These are phyloP conservation scores for Pangasius larnaudii DNA, from an alignment of 2,797 vertebrate genomes.

Conservation along the genomic window DNA sequence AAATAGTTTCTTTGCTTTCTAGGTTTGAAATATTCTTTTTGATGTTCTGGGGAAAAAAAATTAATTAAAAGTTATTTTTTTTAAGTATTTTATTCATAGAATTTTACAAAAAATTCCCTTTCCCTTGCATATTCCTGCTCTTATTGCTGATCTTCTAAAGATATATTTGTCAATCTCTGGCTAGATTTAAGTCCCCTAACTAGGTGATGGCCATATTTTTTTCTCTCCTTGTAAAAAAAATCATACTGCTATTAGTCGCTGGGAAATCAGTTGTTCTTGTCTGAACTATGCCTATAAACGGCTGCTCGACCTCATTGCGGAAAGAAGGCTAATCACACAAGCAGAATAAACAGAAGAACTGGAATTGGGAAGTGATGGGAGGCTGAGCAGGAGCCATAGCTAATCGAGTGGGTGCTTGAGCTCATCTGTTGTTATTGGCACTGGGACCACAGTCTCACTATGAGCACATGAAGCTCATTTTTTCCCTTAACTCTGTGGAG, in stretches of 20 bases:
- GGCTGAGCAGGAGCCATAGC: background rate
- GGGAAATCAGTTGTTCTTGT: constrained; percentile 39
- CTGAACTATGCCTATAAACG: constrained; percentile 40
- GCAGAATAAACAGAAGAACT: constrained; percentile 29
- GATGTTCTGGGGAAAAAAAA: background rate
- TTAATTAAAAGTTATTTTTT: no score
- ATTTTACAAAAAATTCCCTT: background rate
- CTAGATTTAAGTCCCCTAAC: constrained; percentile 48
- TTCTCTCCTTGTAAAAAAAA: constrained; percentile 42
- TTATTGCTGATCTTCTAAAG: background rate
- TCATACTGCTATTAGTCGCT: constrained; percentile 32
- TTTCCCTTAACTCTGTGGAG: constrained; percentile 13
- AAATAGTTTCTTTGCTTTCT: background rate
- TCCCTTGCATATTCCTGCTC: background rate
- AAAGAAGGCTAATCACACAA: constrained; percentile 26
- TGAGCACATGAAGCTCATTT: background rate
- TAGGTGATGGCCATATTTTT: constrained; percentile 51
- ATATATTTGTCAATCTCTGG: constrained; percentile 19
- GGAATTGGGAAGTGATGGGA: constrained; percentile 19
- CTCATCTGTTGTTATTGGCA: constrained; percentile 47
- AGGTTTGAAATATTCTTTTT: background rate
- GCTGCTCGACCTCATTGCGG: constrained; percentile 8
- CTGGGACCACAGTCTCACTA: constrained; percentile 9
- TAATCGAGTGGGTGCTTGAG: constrained; percentile 40
- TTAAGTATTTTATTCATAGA: background rate